Conservation (phyloP, 2,888 invertebrate species). For the Cistogaster globosa region DNA sequence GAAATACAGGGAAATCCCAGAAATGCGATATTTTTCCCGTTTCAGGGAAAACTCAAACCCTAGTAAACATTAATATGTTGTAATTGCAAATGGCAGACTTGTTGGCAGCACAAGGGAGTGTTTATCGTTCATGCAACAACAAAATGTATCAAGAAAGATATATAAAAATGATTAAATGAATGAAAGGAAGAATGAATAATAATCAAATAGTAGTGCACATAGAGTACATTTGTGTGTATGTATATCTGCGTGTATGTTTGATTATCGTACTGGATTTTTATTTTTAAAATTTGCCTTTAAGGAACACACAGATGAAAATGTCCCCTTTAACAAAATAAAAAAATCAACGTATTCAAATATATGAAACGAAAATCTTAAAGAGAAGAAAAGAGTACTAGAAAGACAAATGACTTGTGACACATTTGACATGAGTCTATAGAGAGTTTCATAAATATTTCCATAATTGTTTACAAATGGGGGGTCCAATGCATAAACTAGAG, state of each 20-base stretch:
- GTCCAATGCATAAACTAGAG: too few relatives aligned
- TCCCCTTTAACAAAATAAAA: too few relatives aligned
- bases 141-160: neutral
- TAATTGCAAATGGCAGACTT: constrained; percentile 5
- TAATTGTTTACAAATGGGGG: constrained; percentile 2
- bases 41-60: too few relatives aligned
- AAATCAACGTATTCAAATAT: too few relatives aligned
- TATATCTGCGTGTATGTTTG: neutral
- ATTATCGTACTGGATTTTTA: constrained; percentile 11
- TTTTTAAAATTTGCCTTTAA: neutral
- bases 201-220: constrained; percentile 34
- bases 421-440: constrained; percentile 58
- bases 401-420: constrained; percentile 68
- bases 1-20: too few relatives aligned
- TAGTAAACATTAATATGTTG: constrained; percentile 42
- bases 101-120: neutral
- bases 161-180: constrained; percentile 20
- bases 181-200: constrained; percentile 32
- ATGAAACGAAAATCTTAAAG: neutral
- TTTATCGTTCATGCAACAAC: neutral
- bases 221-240: too few relatives aligned
- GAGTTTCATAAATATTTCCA: constrained; percentile 65
- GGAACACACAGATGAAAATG: too few relatives aligned
- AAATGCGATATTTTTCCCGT: too few relatives aligned
- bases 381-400: constrained; percentile 13